Evolutionary conservation across 2,888 invertebrate genomes (phyloP).

Genomic region (Clitarchus hookeri): DNA sequence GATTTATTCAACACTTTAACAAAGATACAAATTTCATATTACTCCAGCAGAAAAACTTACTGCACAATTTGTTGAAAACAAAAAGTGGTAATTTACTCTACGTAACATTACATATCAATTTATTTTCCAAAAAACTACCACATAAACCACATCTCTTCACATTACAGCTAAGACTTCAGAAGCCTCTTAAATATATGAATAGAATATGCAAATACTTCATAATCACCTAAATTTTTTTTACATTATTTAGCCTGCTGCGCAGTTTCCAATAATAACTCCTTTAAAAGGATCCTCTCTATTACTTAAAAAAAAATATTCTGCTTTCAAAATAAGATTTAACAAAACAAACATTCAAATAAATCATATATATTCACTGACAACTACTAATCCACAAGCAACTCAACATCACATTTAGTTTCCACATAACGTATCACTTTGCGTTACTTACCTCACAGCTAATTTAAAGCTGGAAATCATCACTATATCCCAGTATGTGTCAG

Average conservation of each 20-base stretch:
- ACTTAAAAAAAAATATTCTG: slow-evolving; percentile 24
- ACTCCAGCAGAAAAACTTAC: no score
- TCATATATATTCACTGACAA: neutral
- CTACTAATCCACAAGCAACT: neutral
- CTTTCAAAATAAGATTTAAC: slow-evolving; percentile 26
- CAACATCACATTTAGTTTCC: slow-evolving; percentile 19
- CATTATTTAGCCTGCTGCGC: slow-evolving; percentile 32
- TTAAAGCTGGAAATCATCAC: slow-evolving; percentile 6
- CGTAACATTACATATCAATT: neutral
- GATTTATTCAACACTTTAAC: no score
- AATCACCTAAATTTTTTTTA: neutral
- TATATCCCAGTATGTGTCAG: neutral
- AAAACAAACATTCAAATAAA: slow-evolving; percentile 23
- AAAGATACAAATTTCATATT: no score
- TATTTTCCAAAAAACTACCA: neutral
- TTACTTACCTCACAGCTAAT: neutral
- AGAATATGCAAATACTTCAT: neutral
- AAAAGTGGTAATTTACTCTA: neutral
- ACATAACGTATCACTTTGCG: slow-evolving; percentile 5
- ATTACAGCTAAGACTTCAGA: neutral
- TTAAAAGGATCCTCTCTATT: slow-evolving; percentile 33
- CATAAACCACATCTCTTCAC: neutral
- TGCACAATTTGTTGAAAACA: neutral
- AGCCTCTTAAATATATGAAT: slow-evolving; percentile 1
- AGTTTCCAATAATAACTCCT: slow-evolving; percentile 32